Evolutionary conservation across 2,888 invertebrate genomes (phyloP), one percentile per base, ranked within the genome.

Genomic region (Hofmannophila pseudospretella): DNA sequence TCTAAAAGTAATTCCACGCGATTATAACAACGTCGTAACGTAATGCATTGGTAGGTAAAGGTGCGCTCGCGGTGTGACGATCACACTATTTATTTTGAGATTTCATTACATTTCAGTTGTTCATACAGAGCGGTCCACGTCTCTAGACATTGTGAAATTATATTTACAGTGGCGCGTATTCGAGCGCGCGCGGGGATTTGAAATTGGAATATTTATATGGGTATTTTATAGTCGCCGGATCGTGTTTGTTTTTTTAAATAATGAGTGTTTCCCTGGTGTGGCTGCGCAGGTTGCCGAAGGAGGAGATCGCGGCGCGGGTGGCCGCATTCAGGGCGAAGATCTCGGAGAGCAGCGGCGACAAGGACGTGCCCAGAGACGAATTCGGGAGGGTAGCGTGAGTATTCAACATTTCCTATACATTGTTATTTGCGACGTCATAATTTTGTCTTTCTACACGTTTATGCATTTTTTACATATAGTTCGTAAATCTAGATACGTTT

Each of bases 301-400:
- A 95, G 62, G 96, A 96, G 69, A 95, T 98, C 46, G 92, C 92
- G 51, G 89, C 90, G 60, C 96, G 97, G 67, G 95, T 99, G 48
- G 91, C 93, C 40, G 92, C 94, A 36, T 98, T 96, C 84, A 90
- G 98, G 40, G 91, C 91, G 58, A 94, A 96, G 90, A 88, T 98
- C 61, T 91, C 94, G 76, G 95, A 71, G 90, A 82, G 64, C 70
- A 77, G 64, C 67, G 88, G 50, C 78, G 81, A 82, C 27, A 87
- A 84, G 63, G 79, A 93, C 60, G 85, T 91, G 59, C 88, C 91
- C 30, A 88, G 89, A 57, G 96, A 97, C 88, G 95, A 96, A 78
- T 94, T 93, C 81, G 97, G 97, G 36, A 90, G 96, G 76, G 90
- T 95, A 62, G 89, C 90, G 88, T 84, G 54, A 87, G 81, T 84